Base-by-base conservation (phyloP, 2,113 vertebrate genomes). In the Lagopus leucura region DNA sequence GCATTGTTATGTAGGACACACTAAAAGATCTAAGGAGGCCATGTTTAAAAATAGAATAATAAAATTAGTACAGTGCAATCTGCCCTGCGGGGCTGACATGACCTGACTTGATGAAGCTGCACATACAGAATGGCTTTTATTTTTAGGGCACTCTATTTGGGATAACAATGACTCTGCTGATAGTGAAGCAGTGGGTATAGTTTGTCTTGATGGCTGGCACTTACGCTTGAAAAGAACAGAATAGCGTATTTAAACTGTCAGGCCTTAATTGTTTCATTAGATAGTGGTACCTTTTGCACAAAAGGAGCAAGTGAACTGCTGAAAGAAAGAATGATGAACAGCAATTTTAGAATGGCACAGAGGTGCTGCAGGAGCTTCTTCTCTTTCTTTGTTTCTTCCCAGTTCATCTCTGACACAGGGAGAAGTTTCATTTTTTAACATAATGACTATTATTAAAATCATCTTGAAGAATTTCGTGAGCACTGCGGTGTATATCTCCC, bases 201-300 rank as follows among this genome's bases (percentile, higher is more conserved):
- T 97, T 97, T 97, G 95, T 97, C 98, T 97, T 95, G 66, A 97
- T 83, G 94, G 89, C 96, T 98, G 95, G 95, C 96, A 97, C 94
- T 97, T 98, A 82, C 6, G 80, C 91, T 93, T 95, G 96, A 96
- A 96, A 97, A 97, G 96, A 97, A 95, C 88, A 94, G 95, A 97
- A 96, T 88, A 97, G 86, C 61, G 1, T 98, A 97, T 97, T 97
- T 97, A 97, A 98, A 96, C 95, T 97, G 97, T 97, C 97, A 97
- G 90, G 61, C 78, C 97, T 95, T 98, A 97, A 97, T 98, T 98
- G 96, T 97, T 98, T 98, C 97, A 98, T 98, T 98, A 98, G 95
- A 82, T 77, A 66, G 92, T 97, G 83, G 95, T 96, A 96, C 81
- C 94, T 98, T 97, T 94, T 94, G 89, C 84, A 97, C 91, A 97